Base-by-base conservation (phyloP, 2,888 invertebrate genomes). In the Tineola bisselliella region DNA sequence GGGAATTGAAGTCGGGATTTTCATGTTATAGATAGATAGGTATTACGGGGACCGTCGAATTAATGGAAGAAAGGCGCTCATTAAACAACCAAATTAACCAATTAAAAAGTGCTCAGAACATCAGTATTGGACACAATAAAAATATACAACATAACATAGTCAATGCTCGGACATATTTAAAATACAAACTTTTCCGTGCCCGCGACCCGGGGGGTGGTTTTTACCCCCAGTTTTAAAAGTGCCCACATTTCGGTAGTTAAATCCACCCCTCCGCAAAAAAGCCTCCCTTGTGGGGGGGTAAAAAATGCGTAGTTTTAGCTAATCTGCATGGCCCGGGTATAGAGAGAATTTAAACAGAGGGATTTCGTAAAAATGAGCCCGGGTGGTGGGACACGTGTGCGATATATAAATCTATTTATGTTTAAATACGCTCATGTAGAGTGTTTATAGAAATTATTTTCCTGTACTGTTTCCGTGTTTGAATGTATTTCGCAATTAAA, bases 251-350 rank as follows among this genome's bases (percentile, higher is more conserved):
- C 74, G 83, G 84, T 84, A 84, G 84, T 86, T 84, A 83, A 81
- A 78, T 69, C 70, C 70, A 73, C 72, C 57, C 61, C 72, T 67
- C 70, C 71, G 68, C 68, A 66, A 71, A 73, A 72, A 74, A 70
- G 72, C 74, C 31, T 13, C 60, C 73, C 74, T 73, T 75, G 76
- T 68, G 65, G 68, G 77, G 81, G 87, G 88, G 88, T 88, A 88
- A 89, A 89, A 89, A 89, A 89, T 88, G 88, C 89, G 89, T 89
- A 89, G 89, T 89, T 89, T 89, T 89, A 89, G 89, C 89, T 89
- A 89, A 89, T 89, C 89, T 89, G 87, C 88, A 88, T 88, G 83
- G 74, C 72, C 68, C 74, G 67, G 69, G 68, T 65, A 72, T 68
- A 69, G 65, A 72, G 73, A 25, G 25, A 76, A 70, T 78, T 80